phyloP scores from a whole-genome alignment of 2,113 vertebrate species.

The Halcyon malimbica region DNA sequence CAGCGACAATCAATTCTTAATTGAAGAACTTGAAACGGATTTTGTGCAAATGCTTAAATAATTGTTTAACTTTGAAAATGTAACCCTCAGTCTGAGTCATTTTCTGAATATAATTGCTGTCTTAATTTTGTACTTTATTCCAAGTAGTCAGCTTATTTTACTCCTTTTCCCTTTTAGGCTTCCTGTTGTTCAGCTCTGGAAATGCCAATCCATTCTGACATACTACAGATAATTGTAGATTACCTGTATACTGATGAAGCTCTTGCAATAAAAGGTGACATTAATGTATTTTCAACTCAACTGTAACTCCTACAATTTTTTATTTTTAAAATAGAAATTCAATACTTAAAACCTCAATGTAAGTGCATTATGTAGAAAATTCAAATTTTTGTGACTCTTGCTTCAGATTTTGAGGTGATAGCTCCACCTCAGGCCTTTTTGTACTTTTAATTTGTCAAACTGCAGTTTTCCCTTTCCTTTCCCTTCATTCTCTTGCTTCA shows the following conservation, averaged over 20 bases:
- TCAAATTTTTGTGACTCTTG: neutral
- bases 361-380: neutral
- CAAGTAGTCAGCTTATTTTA: neutral
- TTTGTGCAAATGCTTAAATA: neutral
- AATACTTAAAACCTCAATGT: neutral
- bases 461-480: neutral
- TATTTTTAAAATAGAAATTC: neutral
- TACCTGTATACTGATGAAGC: constrained; percentile 96
- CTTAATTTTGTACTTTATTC: neutral
- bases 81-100: neutral
- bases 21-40: neutral
- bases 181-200: constrained; percentile 89
- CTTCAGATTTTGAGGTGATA: neutral
- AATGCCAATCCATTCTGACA: constrained; percentile 90
- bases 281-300: neutral
- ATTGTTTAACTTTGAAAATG: neutral
- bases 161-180: constrained; percentile 75
- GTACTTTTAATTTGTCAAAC: neutral
- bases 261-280: constrained; percentile 86
- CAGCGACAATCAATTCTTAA: neutral
- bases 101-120: neutral
- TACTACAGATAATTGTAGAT: constrained; percentile 90
- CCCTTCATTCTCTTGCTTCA: neutral
- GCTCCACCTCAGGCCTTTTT: neutral
- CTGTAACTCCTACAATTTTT: neutral